Base-by-base conservation (phyloP, 2,113 vertebrate species). In the Dicerorhinus sumatrensis region DNA sequence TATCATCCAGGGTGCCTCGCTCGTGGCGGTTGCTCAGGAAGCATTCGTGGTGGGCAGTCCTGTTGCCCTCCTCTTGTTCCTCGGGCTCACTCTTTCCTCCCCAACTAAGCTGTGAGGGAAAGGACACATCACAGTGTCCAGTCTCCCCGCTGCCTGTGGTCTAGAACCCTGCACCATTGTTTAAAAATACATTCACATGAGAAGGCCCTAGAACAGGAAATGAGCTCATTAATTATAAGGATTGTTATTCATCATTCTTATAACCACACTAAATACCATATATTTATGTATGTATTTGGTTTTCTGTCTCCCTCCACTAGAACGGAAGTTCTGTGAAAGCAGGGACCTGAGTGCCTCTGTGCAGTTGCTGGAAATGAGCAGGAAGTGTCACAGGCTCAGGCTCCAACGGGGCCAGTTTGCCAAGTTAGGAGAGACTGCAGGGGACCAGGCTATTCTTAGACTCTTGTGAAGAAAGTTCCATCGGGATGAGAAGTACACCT, bases 81-180 rank as follows among this genome's bases (percentile, higher is more conserved):
- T 0, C 58, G 25, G 33, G 48, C 80, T 76, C 39, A 1, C 11
- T 33, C 39, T 75, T 39, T 89, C 46, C 31, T 75, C 21, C 72
- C 51, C 70, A 77, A 0, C 3, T 0, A 1, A 21, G 36, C 75
- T 48, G 3, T 10, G 13, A 16, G 31, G 36, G 33, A 29, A 13
- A 58, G 63, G 42, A 42, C n/a, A 5, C 29, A 2, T 58, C 3
- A 0, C 9, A 0, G 29, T 23, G 42, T 29, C 23, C 75, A 11
- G 25, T 62, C 17, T 36, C 60, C 17, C 14, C 0, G 0, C 51
- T 5, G 9, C 0, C 0, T 9, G 39, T 27, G 65, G 46, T 67
- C 31, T 27, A 4, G 60, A 72, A 17, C 23, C 20, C 42, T 42
- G 42, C 4, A 42, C 51, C 39, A 3, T 20, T 6, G 10, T n/a